Base-by-base conservation (phyloP, 1,140 invertebrate genomes). In the Drosophila ercepeae region DNA sequence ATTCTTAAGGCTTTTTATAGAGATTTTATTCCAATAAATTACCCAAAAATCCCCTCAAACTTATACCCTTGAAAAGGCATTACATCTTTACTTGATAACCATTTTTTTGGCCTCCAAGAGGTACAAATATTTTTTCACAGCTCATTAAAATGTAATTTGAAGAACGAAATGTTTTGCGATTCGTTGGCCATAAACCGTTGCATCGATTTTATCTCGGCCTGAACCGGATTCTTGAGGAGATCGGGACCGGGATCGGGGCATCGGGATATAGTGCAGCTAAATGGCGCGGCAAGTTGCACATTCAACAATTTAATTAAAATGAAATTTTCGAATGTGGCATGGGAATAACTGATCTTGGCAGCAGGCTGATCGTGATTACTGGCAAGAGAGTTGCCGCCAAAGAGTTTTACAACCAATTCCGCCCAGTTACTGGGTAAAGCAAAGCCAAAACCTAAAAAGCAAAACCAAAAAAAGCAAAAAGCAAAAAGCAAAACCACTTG, bases 141-240 rank as follows among this genome's bases (percentile, higher is more conserved):
- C 82, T 88, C 82, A 88, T 88, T 88, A 88, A 88, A 88, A 78
- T 88, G 82, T 88, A 88, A 88, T 88, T 88, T 88, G 70, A 88
- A 76, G 61, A 73, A 77, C 65, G 51, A 78, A 81, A 81, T 74
- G 82, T 69, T 76, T 65, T 73, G 75, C 52, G 73, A 58, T 69
- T 64, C 55, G 13, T 69, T 45, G 44, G 57, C 32, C 71, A 88
- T 74, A 88, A 86, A 86, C 81, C 81, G 81, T 86, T 81, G 81
- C 76, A 81, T 45, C 57, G 76, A 86, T 86, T 61, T 67, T 65
- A 86, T 88, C 78, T 41, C 70, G 5, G 9, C 18, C 18, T 44
- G 42, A 42, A 50, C 32, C 39, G 64, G 59, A 63, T 63, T 58
- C 19, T 23, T 13, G 36, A 6, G 11, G 11, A 18, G 4, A 41